Base-by-base conservation (phyloP, 2,113 vertebrate species). In the Isichthys henryi region DNA sequence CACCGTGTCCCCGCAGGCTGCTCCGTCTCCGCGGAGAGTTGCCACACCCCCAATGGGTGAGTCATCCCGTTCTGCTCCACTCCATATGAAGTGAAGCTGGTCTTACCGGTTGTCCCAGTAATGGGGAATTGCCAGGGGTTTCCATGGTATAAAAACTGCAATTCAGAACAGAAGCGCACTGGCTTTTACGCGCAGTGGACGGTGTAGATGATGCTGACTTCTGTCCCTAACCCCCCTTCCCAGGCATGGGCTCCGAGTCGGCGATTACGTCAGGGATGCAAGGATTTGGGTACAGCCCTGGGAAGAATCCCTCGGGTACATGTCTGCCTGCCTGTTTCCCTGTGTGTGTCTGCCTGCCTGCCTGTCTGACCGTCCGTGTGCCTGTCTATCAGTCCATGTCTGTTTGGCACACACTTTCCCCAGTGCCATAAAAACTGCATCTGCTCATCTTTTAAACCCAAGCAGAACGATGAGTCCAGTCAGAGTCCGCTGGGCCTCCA, bases 191-290 rank as follows among this genome's bases (percentile, higher is more conserved):
- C 52, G 23, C 17, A 84, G 46, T 49, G 27, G 80, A 35, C 39
- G 10, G 39, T n/a, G 13, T 80, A 52, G 39, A 23, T 62, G 31
- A 82, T 39, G 87, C 0, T 86, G 95, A 74, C 45, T 46, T 70
- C 1, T 83, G 35, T 84, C 9, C 53, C 23, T 9, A 10, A 10
- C 3, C 8, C 8, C 53, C 1, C 53, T 48, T 17, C 39, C n/a
- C 90, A 97, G 98, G 98, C 74, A 99, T 99, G 98, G 98, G 98
- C 46, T 96, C 97, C 27, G 95, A 94, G 70, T 88, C 95, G n/a
- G 86, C 87, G 62, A 94, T 95, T 84, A 93, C 94, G 0, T 90
- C 97, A 6, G 92, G 95, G 17, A 94, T 99, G 93, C 98, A 98
- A 91, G 98, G 98, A 1, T 99, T 99, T 0, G 98, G 98, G 87